Percentiles rank a stretch among this genome's conserved stretches.
Conservation (phyloP, 2,113 vertebrate species). For the Rhizomys pruinosus region DNA sequence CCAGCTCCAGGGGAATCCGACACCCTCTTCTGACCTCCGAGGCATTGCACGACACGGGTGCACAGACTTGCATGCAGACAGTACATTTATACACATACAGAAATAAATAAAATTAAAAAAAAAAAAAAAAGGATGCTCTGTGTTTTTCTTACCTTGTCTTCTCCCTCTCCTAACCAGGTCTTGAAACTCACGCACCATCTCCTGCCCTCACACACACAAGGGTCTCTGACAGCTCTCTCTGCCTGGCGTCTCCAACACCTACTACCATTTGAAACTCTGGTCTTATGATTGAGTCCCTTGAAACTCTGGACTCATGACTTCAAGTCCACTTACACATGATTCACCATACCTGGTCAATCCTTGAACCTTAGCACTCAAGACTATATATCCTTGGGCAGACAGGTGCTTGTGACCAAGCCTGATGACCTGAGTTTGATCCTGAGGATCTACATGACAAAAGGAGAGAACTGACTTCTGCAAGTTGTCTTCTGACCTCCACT, state of each 20-base stretch:
- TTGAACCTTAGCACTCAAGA: neutral
- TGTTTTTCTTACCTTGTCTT: slow-evolving; percentile 7
- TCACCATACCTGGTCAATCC: neutral
- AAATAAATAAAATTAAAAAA: too few species aligned
- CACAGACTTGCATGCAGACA: too few species aligned
- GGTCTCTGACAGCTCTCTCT: neutral
- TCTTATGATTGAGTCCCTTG: neutral
- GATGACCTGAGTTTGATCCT: too few species aligned
- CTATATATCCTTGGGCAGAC: neutral
- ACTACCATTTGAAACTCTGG: neutral
- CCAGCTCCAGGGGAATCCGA: too few species aligned
- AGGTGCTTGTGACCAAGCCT: too few species aligned
- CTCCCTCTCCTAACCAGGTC: neutral
- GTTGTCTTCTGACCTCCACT: too few species aligned
- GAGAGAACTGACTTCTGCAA: too few species aligned
- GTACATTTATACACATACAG: too few species aligned
- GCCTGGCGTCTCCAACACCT: neutral
- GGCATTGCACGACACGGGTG: too few species aligned
- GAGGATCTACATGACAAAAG: too few species aligned
- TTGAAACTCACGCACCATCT: neutral
- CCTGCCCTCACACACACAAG: neutral
- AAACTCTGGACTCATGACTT: neutral
- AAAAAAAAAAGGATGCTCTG: neutral
- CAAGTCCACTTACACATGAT: neutral
- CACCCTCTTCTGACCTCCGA: too few species aligned